Evolutionary conservation across 2,113 vertebrate genomes (phyloP), one percentile per base, ranked within the genome.

Genomic region (Saccopteryx leptura): DNA sequence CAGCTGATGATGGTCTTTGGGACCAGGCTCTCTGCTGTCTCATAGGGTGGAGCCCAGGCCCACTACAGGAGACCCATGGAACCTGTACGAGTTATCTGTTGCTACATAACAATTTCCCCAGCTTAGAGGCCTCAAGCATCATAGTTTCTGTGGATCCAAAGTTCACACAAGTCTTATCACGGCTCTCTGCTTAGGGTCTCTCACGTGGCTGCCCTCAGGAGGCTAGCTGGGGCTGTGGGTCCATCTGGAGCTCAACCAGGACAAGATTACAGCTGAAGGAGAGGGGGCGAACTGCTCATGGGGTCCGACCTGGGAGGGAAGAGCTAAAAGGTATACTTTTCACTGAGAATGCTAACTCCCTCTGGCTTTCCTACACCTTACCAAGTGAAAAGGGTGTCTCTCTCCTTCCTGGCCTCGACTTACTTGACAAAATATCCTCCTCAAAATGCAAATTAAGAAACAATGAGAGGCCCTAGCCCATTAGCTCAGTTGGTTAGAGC

Each of bases 391-490:
- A 74, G 48, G 10, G 48, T 39, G 48, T 65, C 24, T 74, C 1
- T 50, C 54, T 48, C 50, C 69, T 46, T 46, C n/a, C 13, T 23
- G 46, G 17, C 24, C 31, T 83, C 74, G 9, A 39, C 46, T 65
- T 54, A 82, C 7, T 5, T 33, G 61, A 54, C 58, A 31, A 46
- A 84, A 66, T 66, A 75, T 15, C 58, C 86, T 58, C 48, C 33
- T 46, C 18, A n/a, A 89, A 66, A 82, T 94, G 39, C 78, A 89
- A 68, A 66, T 14, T 56, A 75, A 94, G 78, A 68, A 75, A 28
- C 78, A 75, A 72, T 2, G 65, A 81, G 48, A 68, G 39, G 39
- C 39, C 39, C 39, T 39, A 39, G 39, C 39, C 39, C 39, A 39
- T 39, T 39, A 39, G 39, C 39, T 39, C 39, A 39, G 39, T 39